Percentiles rank a stretch among this genome's conserved stretches.
These are phyloP conservation scores for Coregonus suidteri DNA, from an alignment of 2,797 vertebrate species.

Conservation along the genomic window DNA sequence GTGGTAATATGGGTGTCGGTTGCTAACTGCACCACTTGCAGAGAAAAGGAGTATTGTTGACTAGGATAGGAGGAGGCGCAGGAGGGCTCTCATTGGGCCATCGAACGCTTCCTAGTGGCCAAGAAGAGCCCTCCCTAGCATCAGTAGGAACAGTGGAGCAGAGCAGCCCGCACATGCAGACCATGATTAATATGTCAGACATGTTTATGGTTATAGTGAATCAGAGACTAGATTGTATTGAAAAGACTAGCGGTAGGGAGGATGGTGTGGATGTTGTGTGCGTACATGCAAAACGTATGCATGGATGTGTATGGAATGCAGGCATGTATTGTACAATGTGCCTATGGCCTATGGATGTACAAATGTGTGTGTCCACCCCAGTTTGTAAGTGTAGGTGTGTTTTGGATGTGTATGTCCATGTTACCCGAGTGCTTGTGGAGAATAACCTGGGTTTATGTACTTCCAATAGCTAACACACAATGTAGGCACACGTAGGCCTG, in stretches of 20 bases:
- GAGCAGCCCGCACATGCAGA: constrained; percentile 71
- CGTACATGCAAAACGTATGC: neutral
- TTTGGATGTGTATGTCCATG: neutral
- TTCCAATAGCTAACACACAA: neutral
- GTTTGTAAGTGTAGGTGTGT: neutral
- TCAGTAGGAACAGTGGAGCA: constrained; percentile 66
- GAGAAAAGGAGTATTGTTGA: constrained; percentile 86
- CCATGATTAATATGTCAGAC: constrained; percentile 85
- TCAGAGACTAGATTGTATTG: constrained; percentile 68
- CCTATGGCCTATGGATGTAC: neutral
- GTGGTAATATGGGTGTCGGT: constrained; percentile 88
- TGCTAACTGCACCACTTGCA: constrained; percentile 75
- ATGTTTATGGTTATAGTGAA: constrained; percentile 81
- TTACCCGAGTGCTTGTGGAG: neutral
- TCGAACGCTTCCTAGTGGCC: constrained; percentile 30
- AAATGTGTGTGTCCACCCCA: neutral
- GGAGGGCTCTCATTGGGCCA: constrained; percentile 72
- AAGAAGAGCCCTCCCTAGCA: constrained; percentile 72
- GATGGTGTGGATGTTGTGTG: constrained; percentile 14
- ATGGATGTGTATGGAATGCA: constrained; percentile 19
- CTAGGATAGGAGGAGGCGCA: constrained; percentile 88
- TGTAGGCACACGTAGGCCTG: neutral
- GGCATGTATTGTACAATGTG: constrained; percentile 20
- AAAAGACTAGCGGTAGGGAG: constrained; percentile 65
- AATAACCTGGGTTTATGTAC: neutral